Percentiles rank a stretch among this genome's conserved stretches.
phyloP scores from a whole-genome alignment of 92 coral and sea anemone genomes.

The Zoanthus gigantus region DNA sequence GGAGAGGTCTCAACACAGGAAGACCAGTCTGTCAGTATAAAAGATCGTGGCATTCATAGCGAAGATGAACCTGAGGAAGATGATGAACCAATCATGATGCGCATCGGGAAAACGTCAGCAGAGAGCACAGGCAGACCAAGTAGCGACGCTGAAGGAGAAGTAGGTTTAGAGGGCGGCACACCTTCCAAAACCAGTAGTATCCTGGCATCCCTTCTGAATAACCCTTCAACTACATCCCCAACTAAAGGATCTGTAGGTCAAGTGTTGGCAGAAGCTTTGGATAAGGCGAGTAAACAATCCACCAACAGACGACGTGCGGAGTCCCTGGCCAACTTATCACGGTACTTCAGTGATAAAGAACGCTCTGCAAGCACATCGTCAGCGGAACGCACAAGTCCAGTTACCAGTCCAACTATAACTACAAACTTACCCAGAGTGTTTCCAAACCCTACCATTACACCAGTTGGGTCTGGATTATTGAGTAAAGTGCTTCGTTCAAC shows the following conservation, averaged over 20 bases:
- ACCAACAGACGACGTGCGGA: conserved; percentile 78
- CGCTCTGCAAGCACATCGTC: conserved; percentile 53
- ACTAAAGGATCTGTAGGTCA: conserved; percentile 83
- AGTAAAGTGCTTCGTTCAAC: conserved; percentile 81
- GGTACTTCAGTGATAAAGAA: conserved; percentile 89
- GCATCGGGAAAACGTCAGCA: conserved; percentile 20
- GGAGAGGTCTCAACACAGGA: conserved; percentile 67
- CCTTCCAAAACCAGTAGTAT: conserved; percentile 71
- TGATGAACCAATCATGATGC: conserved; percentile 73
- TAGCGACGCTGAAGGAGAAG: conserved; percentile 59
- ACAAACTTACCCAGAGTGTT: conserved; percentile 44
- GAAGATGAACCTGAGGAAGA: conserved; percentile 71
- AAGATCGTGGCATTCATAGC: conserved; percentile 36
- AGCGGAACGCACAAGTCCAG: conserved; percentile 59
- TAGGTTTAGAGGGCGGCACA: conserved; percentile 61
- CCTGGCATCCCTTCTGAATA: conserved; percentile 76
- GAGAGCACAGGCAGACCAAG: conserved; percentile 31
- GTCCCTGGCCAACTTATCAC: conserved; percentile 80
- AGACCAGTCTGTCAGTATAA: conserved; percentile 45
- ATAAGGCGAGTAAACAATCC: conserved; percentile 85
- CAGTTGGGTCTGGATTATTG: conserved; percentile 68
- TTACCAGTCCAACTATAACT: conserved; percentile 44
- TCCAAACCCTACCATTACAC: conserved; percentile 46
- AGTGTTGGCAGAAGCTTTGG: conserved; percentile 80
- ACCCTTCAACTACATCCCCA: conserved; percentile 75